Conservation (phyloP, 2,113 vertebrate species). For the Leiothrix lutea region DNA sequence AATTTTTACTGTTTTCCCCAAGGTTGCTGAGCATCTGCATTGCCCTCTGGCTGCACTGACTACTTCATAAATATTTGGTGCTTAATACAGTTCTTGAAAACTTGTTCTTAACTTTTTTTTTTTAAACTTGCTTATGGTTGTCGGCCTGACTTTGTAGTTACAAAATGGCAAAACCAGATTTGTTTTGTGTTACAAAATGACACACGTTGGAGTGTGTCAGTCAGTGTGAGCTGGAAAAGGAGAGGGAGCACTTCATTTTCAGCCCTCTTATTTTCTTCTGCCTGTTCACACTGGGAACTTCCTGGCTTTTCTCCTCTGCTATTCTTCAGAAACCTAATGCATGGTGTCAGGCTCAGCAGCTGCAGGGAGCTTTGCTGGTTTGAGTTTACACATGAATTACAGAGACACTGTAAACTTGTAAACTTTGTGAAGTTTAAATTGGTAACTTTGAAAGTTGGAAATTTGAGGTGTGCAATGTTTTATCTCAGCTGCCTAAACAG, state of each 20-base stretch:
- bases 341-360: not conserved
- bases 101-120: not conserved
- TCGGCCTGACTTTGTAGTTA: not conserved
- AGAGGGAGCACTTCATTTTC: not conserved
- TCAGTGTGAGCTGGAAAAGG: not conserved
- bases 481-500: not conserved
- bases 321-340: not conserved
- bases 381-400: not conserved
- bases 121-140: not conserved
- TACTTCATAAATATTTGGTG: not conserved
- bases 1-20: not conserved
- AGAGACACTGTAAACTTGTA: not conserved
- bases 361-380: not conserved
- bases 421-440: not conserved
- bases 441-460: not conserved
- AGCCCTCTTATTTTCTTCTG: not conserved
- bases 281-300: not conserved
- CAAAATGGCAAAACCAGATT: not conserved
- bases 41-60: not conserved
- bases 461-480: not conserved
- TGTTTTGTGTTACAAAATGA: too few relatives aligned
- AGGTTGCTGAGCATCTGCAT: not conserved
- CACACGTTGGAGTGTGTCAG: not conserved
- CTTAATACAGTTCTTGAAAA: not conserved
- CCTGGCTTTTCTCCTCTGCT: not conserved